Evolutionary conservation across 2,113 vertebrate genomes (phyloP).

Genomic region (Raphicerus campestris): DNA sequence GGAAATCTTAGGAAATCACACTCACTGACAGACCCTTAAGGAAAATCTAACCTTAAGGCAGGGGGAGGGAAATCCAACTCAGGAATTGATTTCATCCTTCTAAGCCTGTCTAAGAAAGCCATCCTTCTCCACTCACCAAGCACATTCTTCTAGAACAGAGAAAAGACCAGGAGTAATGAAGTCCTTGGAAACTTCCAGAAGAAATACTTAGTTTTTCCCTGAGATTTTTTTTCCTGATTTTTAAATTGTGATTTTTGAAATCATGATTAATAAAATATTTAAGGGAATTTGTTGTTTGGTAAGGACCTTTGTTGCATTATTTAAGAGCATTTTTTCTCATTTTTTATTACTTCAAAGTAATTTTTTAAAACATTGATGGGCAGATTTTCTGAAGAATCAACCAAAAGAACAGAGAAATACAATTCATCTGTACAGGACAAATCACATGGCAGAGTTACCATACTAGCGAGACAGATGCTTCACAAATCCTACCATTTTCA

Average conservation of each 20-base stretch:
- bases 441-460: not conserved
- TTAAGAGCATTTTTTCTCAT: slow-evolving; percentile 5
- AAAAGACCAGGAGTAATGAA: not conserved
- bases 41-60: not conserved
- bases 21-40: not conserved
- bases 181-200: not conserved
- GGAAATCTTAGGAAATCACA: slow-evolving; percentile 11
- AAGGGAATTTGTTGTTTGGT: not conserved
- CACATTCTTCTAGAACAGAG: not conserved
- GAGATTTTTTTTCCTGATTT: not conserved
- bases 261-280: not conserved
- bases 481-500: not conserved
- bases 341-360: not conserved
- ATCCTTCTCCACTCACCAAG: not conserved
- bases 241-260: not conserved
- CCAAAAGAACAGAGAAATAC: not conserved
- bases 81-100: not conserved
- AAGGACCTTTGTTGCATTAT: not conserved
- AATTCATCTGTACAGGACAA: not conserved
- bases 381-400: slow-evolving; percentile 16
- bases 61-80: not conserved
- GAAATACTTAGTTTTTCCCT: not conserved
- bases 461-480: not conserved
- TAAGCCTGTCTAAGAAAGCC: not conserved
- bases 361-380: not conserved